Conservation (phyloP, 64 coral and sea anemone species). For the Actinia equina region DNA sequence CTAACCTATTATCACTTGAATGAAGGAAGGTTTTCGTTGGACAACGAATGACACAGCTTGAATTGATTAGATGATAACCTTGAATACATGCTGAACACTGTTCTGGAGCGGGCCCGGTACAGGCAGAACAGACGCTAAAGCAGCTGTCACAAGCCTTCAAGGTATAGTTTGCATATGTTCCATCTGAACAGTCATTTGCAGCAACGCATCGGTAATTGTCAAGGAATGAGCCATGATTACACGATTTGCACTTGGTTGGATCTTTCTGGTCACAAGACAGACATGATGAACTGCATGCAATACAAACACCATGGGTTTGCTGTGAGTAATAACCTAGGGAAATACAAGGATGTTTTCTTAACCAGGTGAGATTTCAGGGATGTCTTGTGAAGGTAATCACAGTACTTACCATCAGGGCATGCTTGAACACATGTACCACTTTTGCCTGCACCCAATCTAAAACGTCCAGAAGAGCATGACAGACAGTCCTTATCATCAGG, state of each 20-base stretch:
- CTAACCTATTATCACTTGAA: slow-evolving; percentile 27
- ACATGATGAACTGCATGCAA: slow-evolving; percentile 55
- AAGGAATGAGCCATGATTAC: slow-evolving; percentile 56
- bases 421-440: slow-evolving; percentile 45
- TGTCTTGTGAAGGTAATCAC: too few relatives aligned
- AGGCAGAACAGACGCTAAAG: slow-evolving; percentile 47
- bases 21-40: slow-evolving; percentile 47
- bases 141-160: slow-evolving; percentile 57
- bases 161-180: slow-evolving; percentile 62
- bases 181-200: slow-evolving; percentile 53
- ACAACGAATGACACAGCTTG: slow-evolving; percentile 45
- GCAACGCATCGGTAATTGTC: slow-evolving; percentile 49
- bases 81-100: slow-evolving; percentile 53
- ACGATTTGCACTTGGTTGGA: slow-evolving; percentile 59
- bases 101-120: slow-evolving; percentile 11
- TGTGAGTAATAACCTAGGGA: neutral
- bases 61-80: slow-evolving; percentile 54
- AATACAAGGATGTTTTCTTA: too few relatives aligned
- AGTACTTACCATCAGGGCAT: slow-evolving; percentile 80
- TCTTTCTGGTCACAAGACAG: slow-evolving; percentile 57
- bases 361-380: too few relatives aligned
- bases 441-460: slow-evolving; percentile 21
- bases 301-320: slow-evolving; percentile 27
- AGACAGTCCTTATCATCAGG: slow-evolving; percentile 49
- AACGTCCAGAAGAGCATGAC: slow-evolving; percentile 62